Percentiles rank a stretch among this genome's conserved stretches.
These are phyloP conservation scores for Macrostomum cliftonense DNA, from an alignment of 2,888 invertebrate species.

Conservation along the genomic window DNA sequence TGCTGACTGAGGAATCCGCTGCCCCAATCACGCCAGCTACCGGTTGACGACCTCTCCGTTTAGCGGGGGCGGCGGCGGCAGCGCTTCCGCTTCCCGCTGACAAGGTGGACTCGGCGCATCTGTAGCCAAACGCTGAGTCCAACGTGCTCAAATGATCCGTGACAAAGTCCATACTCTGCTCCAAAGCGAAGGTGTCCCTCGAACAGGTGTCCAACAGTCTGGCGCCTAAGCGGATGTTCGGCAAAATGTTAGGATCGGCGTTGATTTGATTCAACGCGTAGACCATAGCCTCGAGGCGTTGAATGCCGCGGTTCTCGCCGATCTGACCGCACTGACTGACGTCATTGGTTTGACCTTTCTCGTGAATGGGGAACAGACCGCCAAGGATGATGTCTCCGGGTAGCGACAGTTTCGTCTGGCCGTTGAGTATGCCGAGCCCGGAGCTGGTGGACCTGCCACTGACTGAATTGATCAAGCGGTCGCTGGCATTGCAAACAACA, in stretches of 20 bases:
- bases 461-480: too few relatives aligned
- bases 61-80: too few relatives aligned
- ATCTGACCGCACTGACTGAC: conserved; percentile 37
- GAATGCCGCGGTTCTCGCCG: conserved; percentile 38
- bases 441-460: too few relatives aligned
- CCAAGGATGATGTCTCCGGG: conserved; percentile 43
- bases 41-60: conserved; percentile 36
- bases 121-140: too few relatives aligned
- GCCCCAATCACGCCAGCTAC: conserved; percentile 59
- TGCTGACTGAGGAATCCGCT: conserved; percentile 55
- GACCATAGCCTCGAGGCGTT: conserved; percentile 46
- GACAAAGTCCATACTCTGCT: conserved; percentile 43
- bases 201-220: conserved; percentile 46
- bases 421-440: too few relatives aligned
- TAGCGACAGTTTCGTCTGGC: too few relatives aligned
- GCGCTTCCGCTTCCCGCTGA: too few relatives aligned
- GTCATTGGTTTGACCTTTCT: conserved; percentile 26
- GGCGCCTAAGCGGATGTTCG: conserved; percentile 41
- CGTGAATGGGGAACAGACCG: conserved; percentile 46
- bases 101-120: too few relatives aligned
- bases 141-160: too few relatives aligned
- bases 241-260: conserved; percentile 37
- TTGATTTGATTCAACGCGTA: conserved; percentile 46
- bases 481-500: too few relatives aligned
- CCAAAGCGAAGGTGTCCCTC: conserved; percentile 44